Evolutionary conservation across 53 echinoderm and acorn worm species (phyloP), one percentile per base, ranked within the genome.

Genomic region (Stichopus horrens): DNA sequence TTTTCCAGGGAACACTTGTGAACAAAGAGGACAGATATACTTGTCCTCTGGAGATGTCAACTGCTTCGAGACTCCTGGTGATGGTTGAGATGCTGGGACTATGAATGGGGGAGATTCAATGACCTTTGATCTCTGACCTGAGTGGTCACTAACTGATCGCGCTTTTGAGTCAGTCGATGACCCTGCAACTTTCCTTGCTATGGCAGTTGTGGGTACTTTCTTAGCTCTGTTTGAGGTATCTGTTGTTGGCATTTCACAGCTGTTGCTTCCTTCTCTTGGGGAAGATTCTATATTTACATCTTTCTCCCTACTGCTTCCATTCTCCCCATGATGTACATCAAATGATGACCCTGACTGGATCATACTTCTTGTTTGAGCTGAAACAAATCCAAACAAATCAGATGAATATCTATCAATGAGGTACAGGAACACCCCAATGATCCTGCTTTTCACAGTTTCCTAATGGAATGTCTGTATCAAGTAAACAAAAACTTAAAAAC

Each of bases 1-100:
- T 52, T 85, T 85, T 11, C 63, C 85, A 20, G 85, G 85, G 85
- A 66, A 85, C 67, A 66, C 85, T 67, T 85, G 66, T 7, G 67
- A 85, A 53, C 85, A 85, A 5, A 85, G 66, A 63, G 85, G 85
- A 23, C 85, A 85, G 60, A 57, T 67, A 66, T 66, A 85, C 37
- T 65, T 85, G 16, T 85, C 85, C 2, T 85, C 85, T 16, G 85
- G 67, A 9, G 85, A 4, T n/a, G 59, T 11, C 37, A 52, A 52
- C 85, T 67, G 85, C 23, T 81, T 81, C 2, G 37, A 37, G 5
- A 57, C 16, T 5, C 81, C 81, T n/a, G 81, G 81, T 9, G 81
- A 81, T 11, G 58, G 53, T 57, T 81, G 81, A 21, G 57, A 18
- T 23, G 66, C 21, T 5, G 85, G 63, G 23, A 67, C 37, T 4